These are phyloP conservation scores for Callipepla squamata DNA, from an alignment of 2,113 vertebrate species.

Conservation along the genomic window DNA sequence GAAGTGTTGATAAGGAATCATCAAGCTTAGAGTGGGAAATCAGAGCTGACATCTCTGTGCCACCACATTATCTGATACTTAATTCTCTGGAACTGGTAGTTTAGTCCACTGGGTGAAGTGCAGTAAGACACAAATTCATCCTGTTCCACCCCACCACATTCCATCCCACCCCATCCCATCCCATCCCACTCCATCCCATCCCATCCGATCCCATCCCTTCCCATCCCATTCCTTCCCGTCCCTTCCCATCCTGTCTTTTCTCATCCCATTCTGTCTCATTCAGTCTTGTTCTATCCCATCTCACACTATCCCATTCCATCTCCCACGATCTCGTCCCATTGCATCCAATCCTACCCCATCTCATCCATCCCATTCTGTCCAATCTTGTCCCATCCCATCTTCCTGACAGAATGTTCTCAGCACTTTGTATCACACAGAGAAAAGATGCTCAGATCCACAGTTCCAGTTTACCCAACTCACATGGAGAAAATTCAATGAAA, in stretches of 20 bases:
- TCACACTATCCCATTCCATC: too few relatives aligned
- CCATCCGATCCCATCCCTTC: too few relatives aligned
- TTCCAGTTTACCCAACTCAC: neutral
- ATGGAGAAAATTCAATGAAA: neutral
- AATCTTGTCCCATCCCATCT: neutral
- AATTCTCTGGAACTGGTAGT: neutral
- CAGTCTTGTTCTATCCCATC: neutral
- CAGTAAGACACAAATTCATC: neutral
- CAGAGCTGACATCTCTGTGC: neutral
- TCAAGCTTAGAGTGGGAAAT: neutral
- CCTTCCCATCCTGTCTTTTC: too few relatives aligned
- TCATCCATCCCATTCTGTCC: rapidly evolving
- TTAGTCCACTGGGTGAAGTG: neutral
- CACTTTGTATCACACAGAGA: neutral
- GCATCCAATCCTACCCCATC: neutral
- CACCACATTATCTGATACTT: neutral
- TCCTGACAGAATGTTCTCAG: neutral
- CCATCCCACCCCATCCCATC: rapidly evolving
- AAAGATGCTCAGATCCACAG: neutral
- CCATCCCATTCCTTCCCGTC: too few relatives aligned
- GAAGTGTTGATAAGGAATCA: neutral
- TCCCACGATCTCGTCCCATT: neutral
- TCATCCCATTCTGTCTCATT: too few relatives aligned
- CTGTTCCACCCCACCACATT: neutral
- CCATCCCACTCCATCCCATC: too few relatives aligned